Base-by-base conservation (phyloP, 2,888 invertebrate genomes). In the Platerodrilus igneus region DNA sequence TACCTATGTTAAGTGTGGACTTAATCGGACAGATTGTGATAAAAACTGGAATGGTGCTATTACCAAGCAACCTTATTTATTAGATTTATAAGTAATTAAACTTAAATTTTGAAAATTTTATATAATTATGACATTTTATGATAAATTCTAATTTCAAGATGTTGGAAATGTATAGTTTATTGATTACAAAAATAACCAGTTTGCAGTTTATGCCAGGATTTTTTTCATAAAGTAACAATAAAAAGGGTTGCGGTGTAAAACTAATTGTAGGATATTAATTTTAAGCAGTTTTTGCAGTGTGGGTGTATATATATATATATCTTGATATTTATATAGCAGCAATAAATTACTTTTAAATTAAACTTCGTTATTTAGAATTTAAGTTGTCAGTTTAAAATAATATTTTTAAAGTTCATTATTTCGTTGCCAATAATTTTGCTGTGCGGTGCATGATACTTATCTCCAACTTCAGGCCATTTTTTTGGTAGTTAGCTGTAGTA, bases 11-110 rank as follows among this genome's bases (percentile, higher is more conserved):
- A 59, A 54, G 43, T 48, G 51, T 45, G 48, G 47, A 45, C 36
- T 42, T 41, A 50, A 44, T 42, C 48, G 55, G 50, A 62, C 64
- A 59, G 66, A 66, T 62, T 68, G 68, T 68, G 68, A 68, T 66
- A 67, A 38, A 60, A 59, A 58, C 53, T 60, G 65, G 62, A 62
- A 64, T 67, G 68, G 67, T 67, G 67, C 67, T 68, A 65, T 20
- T 43, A 35, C 34, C 39, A 44, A 58, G 59, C 64, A 64, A 66
- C 66, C 63, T 65, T 58, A 17, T 32, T 37, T 30, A 50, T 42
- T 37, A 30, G 37, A 36, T 31, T 28, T 37, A 22, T 42, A 37
- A 28, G 29, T n/a, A n/a, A n/a, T n/a, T 37, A 30, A n/a, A n/a
- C n/a, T n/a, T n/a, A n/a, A 17, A 22, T 37, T 30, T 52, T 42